Evolutionary conservation across 2,888 invertebrate genomes (phyloP).

Genomic region (Chelonus formosanus): DNA sequence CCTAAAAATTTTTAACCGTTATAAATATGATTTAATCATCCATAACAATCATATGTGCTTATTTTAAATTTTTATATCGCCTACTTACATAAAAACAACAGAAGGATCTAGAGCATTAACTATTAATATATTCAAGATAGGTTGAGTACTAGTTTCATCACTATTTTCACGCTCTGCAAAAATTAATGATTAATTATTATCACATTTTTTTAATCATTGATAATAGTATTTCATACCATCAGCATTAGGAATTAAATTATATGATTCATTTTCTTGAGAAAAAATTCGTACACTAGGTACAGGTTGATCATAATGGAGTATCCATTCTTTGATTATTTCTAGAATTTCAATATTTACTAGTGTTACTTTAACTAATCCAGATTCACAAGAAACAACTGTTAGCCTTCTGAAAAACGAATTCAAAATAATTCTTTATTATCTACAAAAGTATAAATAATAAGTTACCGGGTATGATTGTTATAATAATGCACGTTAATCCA

Average conservation of each 20-base stretch:
- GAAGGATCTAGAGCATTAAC: slow-evolving; percentile 69
- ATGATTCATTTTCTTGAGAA: slow-evolving; percentile 46
- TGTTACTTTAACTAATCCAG: slow-evolving; percentile 69
- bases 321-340: slow-evolving; percentile 66
- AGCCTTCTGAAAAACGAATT: slow-evolving; percentile 64
- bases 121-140: slow-evolving; percentile 69
- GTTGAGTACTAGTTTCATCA: slow-evolving; percentile 32
- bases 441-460: neutral
- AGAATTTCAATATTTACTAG: slow-evolving; percentile 66
- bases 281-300: slow-evolving; percentile 69
- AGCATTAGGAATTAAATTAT: slow-evolving; percentile 45
- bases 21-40: neutral
- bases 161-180: slow-evolving; percentile 13
- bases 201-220: neutral
- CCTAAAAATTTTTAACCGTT: slow-evolving; percentile 54
- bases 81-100: slow-evolving; percentile 69
- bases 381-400: slow-evolving; percentile 71
- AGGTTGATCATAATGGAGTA: slow-evolving; percentile 68
- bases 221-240: slow-evolving; percentile 1
- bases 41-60: neutral
- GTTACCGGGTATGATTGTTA: slow-evolving; percentile 64
- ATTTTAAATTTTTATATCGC: neutral
- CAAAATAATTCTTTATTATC: slow-evolving; percentile 3
- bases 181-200: neutral
- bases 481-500: slow-evolving; percentile 69